A percentile compares a stretch with the other conserved stretches of the same genome.
Conservation (phyloP, 1,140 invertebrate species). For the Carposina sasakii region DNA sequence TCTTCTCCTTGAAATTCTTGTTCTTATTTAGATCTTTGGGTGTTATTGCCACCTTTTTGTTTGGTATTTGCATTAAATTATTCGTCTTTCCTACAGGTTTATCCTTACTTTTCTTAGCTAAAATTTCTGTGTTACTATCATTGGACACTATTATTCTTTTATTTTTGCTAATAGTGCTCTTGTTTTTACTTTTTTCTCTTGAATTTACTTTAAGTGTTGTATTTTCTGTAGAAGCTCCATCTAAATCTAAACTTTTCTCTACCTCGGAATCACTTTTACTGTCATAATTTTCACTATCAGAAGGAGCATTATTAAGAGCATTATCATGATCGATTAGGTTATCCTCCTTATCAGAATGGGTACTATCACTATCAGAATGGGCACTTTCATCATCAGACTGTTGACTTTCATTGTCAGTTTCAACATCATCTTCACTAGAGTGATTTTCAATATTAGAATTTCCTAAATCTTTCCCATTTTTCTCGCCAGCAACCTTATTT, state of each 20-base stretch:
- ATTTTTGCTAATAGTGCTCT: too few relatives aligned
- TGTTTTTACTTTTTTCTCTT: too few relatives aligned
- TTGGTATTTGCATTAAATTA: constrained; percentile 4
- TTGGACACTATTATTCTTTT: too few relatives aligned
- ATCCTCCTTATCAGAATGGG: constrained; percentile 17
- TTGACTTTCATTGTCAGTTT: neutral
- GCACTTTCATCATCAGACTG: constrained; percentile 9
- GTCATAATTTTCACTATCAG: too few relatives aligned
- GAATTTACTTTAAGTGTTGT: too few relatives aligned
- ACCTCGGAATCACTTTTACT: too few relatives aligned
- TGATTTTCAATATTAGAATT: neutral
- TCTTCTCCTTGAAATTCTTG: constrained; percentile 57
- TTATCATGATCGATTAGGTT: constrained; percentile 10
- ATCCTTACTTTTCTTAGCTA: neutral
- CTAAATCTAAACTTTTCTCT: too few relatives aligned
- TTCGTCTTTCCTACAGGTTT: constrained; percentile 10
- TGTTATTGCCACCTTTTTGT: constrained; percentile 31
- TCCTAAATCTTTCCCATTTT: neutral
- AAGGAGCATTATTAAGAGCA: too few relatives aligned
- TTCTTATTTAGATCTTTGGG: constrained; percentile 47
- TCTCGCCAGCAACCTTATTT: too few relatives aligned
- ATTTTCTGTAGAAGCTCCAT: too few relatives aligned
- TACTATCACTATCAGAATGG: too few relatives aligned
- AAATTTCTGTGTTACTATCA: neutral
- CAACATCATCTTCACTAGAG: neutral